A percentile compares a stretch with the other conserved stretches of the same genome.
Evolutionary conservation across 2,797 vertebrate genomes (phyloP).

Genomic region (Coendou prehensilis): DNA sequence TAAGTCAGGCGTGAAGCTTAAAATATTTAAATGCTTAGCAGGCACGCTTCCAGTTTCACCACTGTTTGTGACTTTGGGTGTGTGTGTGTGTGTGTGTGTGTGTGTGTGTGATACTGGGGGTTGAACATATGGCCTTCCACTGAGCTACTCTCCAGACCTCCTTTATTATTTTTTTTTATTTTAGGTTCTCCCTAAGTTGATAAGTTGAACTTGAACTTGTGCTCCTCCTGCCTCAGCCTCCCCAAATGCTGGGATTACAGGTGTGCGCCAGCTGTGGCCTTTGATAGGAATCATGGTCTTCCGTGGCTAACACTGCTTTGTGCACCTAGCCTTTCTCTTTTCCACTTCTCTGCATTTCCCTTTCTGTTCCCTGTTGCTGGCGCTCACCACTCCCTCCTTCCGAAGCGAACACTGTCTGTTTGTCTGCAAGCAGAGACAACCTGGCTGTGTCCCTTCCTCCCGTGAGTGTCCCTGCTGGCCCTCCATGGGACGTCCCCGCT

Average conservation of each 20-base stretch:
- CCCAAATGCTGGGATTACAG: background rate
- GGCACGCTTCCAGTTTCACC: rapidly evolving
- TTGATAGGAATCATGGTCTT: rapidly evolving
- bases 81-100: background rate
- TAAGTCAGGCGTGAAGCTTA: rapidly evolving
- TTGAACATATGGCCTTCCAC: background rate
- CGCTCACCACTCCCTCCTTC: rapidly evolving
- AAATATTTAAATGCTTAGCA: background rate
- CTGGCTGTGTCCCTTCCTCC: rapidly evolving
- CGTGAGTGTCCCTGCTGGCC: too few relatives aligned
- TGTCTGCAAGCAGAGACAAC: background rate
- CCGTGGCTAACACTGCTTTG: rapidly evolving
- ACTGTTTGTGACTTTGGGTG: background rate
- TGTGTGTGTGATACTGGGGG: background rate
- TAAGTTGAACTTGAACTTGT: background rate
- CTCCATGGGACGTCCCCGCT: rapidly evolving
- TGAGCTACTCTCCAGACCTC: background rate
- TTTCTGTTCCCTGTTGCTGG: rapidly evolving
- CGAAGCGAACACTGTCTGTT: background rate
- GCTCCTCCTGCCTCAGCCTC: background rate
- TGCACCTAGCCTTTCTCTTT: background rate
- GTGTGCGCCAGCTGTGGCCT: background rate
- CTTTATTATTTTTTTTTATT: background rate
- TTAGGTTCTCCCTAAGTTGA: background rate
- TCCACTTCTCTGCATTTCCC: rapidly evolving